Percentiles rank a stretch among this genome's conserved stretches.
These are phyloP conservation scores for Gnathochromis pfefferi DNA, from an alignment of 2,113 vertebrate species.

Conservation along the genomic window DNA sequence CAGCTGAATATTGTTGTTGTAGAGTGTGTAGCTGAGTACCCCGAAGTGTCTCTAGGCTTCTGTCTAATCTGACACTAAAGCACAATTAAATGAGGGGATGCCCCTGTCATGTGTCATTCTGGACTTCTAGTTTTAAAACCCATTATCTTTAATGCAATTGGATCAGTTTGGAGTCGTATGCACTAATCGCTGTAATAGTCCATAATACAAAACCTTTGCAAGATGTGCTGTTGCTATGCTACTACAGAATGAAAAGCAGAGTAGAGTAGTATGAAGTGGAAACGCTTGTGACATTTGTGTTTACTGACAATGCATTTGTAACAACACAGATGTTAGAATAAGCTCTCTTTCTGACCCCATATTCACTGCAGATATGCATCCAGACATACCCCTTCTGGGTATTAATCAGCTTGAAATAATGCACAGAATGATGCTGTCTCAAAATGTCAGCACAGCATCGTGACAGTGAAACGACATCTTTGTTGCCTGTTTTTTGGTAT, in stretches of 20 bases:
- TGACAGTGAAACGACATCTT: not conserved
- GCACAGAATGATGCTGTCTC: slow-evolving; percentile 10
- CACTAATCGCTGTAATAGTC: not conserved
- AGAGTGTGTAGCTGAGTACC: not conserved
- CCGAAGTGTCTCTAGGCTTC: not conserved
- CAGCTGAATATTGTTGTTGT: not conserved
- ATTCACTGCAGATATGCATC: not conserved
- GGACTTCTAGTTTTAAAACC: not conserved
- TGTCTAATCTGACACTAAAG: not conserved
- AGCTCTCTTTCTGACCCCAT: not conserved
- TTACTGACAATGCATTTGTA: not conserved
- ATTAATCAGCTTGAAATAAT: slow-evolving; percentile 38
- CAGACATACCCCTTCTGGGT: slow-evolving; percentile 6
- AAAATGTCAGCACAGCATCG: slow-evolving; percentile 9
- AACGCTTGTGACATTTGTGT: not conserved
- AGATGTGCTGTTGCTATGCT: not conserved
- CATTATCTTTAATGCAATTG: slow-evolving; percentile 12
- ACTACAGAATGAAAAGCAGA: not conserved
- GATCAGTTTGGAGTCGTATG: not conserved
- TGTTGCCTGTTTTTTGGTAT: slow-evolving; percentile 2
- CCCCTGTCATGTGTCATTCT: not conserved
- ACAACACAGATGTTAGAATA: not conserved
- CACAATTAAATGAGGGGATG: not conserved
- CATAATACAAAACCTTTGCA: not conserved
- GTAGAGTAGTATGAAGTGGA: not conserved